Evolutionary conservation across 2,797 vertebrate genomes (phyloP).

Genomic region (Halcyon chelicuti): DNA sequence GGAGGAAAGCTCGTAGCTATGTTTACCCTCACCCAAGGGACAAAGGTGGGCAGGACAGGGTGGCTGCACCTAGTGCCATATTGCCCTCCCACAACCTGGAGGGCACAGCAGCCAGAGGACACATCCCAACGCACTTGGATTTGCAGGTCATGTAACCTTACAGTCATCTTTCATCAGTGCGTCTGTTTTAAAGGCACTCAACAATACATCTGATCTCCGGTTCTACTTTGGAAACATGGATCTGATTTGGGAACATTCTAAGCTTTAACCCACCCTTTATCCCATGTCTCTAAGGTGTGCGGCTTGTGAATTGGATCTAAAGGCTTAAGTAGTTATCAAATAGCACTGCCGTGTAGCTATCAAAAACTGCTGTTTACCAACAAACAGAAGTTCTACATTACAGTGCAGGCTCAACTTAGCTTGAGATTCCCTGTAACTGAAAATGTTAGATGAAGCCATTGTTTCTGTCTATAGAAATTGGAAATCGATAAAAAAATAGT

Average conservation of each 20-base stretch:
- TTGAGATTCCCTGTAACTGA: not conserved
- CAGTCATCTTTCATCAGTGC: not conserved
- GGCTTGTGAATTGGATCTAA: not conserved
- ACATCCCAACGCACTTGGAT: not conserved
- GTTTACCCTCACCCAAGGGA: too few relatives aligned
- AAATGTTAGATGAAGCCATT: not conserved
- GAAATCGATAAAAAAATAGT: not conserved
- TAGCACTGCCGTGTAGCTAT: not conserved
- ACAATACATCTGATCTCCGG: accelerated
- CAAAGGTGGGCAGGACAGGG: accelerated
- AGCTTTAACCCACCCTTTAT: not conserved
- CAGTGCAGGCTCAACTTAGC: not conserved
- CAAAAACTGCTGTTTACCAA: not conserved
- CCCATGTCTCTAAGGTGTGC: not conserved
- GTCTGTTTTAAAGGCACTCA: not conserved
- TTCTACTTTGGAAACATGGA: not conserved
- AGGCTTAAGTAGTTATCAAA: not conserved
- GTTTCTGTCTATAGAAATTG: not conserved
- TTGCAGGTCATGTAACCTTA: not conserved
- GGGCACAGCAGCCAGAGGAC: not conserved
- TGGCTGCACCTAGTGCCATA: not conserved
- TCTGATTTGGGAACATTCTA: not conserved
- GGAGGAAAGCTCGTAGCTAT: not conserved
- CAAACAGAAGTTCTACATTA: not conserved
- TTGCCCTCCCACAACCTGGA: not conserved